phyloP scores from a whole-genome alignment of 2,113 vertebrate species.

The Phrynocephalus versicolor region DNA sequence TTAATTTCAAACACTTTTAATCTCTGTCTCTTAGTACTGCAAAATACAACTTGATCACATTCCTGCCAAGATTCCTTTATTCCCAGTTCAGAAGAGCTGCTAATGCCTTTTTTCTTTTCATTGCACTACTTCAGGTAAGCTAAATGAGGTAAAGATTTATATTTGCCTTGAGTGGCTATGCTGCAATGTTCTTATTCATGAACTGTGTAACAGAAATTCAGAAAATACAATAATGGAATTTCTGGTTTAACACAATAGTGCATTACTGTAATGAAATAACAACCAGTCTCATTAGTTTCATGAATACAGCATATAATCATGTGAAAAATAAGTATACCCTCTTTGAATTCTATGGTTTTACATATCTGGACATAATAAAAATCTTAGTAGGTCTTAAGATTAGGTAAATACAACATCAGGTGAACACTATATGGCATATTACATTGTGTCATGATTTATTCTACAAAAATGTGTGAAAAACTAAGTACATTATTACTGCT shows the following conservation, averaged over 20 bases:
- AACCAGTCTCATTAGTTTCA: not conserved
- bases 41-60: slow-evolving; percentile 98
- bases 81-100: slow-evolving; percentile 99
- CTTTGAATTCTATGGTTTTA: too few relatives aligned
- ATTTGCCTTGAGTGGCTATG: not conserved
- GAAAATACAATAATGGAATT: not conserved
- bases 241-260: not conserved
- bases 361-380: too few relatives aligned
- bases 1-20: slow-evolving; percentile 31
- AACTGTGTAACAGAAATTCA: not conserved
- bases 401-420: too few relatives aligned
- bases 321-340: too few relatives aligned
- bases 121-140: slow-evolving; percentile 97
- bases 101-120: slow-evolving; percentile 98
- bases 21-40: slow-evolving; percentile 88
- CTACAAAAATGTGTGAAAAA: too few relatives aligned
- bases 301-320: too few relatives aligned
- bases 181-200: not conserved
- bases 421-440: too few relatives aligned
- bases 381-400: too few relatives aligned
- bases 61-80: slow-evolving; percentile 97
- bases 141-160: not conserved
- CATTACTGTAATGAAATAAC: not conserved
- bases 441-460: too few relatives aligned
- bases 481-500: too few relatives aligned